Evolutionary conservation across 2,113 vertebrate species (phyloP), one percentile per base, ranked within the genome.

Genomic region (Heloderma charlesbogerti): DNA sequence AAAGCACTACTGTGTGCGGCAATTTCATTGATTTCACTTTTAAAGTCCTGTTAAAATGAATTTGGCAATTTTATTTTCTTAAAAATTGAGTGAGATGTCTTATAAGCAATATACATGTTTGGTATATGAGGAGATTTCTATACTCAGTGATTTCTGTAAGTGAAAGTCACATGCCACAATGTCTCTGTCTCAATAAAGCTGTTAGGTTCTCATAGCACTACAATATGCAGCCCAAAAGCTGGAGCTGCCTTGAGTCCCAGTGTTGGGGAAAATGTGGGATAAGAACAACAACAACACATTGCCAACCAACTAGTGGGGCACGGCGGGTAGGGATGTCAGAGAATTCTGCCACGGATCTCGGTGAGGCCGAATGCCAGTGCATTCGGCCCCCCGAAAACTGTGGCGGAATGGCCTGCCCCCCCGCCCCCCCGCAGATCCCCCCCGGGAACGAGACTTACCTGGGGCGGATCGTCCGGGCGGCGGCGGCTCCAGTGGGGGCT

Each of bases 11-110:
- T 88, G 89, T 0, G 3, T 40, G 84, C 75, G 87, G 81, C 90
- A 91, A 69, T 88, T 92, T 92, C 75, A 94, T 90, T 94, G 90
- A 93, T 93, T 92, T 91, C 31, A 85, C 90, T 94, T 93, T 91
- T 82, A 92, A 90, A 94, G 86, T 22, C 89, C 77, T 84, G 84
- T 94, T 89, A 94, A 95, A 95, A 96, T 92, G 93, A 94, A 92
- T 94, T 90, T 86, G 54, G 75, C 63, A 93, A 91, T 91, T 79
- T 86, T 95, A 90, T 7, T 81, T 94, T 75, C 75, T 25, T 5
- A 93, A 86, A 94, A 95, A 92, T 60, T 34, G 6, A 94, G 91
- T 88, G 93, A 89, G 88, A 94, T 92, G 75, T 71, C 86, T 94
- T 93, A 92, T 92, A 93, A 94, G 81, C n/a, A 74, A 51, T 81